Evolutionary conservation across 35 echinoderm and acorn worm genomes (phyloP).

Genomic region (Anneissia japonica): DNA sequence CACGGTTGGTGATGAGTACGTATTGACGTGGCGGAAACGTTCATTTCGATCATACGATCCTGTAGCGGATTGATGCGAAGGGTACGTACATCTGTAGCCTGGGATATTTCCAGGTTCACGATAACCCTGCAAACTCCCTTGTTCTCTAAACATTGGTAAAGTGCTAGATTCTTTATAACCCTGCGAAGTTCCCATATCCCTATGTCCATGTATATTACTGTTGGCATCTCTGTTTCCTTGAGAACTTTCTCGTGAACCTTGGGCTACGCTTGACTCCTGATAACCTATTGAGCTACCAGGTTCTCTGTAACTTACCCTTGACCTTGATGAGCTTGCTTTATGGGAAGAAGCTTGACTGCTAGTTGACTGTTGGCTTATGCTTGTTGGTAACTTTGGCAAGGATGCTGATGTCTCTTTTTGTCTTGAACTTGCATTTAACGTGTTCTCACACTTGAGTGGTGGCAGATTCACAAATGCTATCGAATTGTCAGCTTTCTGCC

Average conservation of each 20-base stretch:
- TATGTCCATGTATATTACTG: not conserved
- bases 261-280: not conserved
- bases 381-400: not conserved
- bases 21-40: not conserved
- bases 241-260: not conserved
- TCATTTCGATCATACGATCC: not conserved
- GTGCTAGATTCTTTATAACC: not conserved
- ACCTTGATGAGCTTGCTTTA: not conserved
- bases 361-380: not conserved
- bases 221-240: not conserved
- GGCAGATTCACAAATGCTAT: conserved; percentile 94
- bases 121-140: not conserved
- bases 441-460: conserved; percentile 20
- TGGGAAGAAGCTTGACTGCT: conserved; percentile 8
- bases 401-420: conserved; percentile 27
- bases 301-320: not conserved
- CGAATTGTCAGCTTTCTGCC: conserved; percentile 54
- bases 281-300: not conserved
- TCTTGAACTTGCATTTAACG: not conserved
- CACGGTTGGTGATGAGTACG: conserved; percentile 9
- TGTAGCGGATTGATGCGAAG: not conserved
- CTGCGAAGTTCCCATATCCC: not conserved
- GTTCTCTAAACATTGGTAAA: not conserved
- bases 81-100: not conserved
- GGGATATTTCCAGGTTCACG: not conserved